A percentile compares a stretch with the other conserved stretches of the same genome.
Conservation (phyloP, 2,888 invertebrate species). For the Microctonus hyperodae region DNA sequence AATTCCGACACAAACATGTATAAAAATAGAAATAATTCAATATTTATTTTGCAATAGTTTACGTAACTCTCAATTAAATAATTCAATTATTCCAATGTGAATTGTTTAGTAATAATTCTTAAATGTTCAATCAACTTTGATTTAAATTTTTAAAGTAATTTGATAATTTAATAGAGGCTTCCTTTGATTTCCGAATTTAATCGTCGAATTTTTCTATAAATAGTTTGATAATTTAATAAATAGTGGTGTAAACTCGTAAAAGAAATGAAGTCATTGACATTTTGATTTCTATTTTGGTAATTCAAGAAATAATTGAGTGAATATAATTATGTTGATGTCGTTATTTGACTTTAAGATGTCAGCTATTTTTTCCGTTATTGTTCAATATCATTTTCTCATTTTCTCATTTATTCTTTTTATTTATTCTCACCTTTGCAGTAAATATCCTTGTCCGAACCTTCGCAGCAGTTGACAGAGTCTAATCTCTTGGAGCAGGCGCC, state of each 20-base stretch:
- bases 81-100: too few species aligned
- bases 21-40: neutral
- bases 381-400: neutral
- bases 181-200: too few species aligned
- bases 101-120: too few species aligned
- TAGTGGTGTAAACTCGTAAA: too few species aligned
- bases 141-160: too few species aligned
- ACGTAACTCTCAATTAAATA: too few species aligned
- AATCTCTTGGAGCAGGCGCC: slow-evolving; percentile 85
- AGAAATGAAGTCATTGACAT: neutral
- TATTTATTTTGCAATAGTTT: neutral
- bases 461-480: slow-evolving; percentile 91
- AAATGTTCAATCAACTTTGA: too few species aligned
- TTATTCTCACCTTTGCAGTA: slow-evolving; percentile 87
- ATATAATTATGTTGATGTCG: neutral
- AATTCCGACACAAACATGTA: neutral
- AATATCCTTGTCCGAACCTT: slow-evolving; percentile 94
- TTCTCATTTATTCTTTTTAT: neutral
- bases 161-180: too few species aligned
- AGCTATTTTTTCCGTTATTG: neutral
- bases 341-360: neutral
- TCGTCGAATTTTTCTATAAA: too few species aligned
- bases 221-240: too few species aligned
- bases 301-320: neutral
- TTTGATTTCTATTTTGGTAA: neutral